These are phyloP conservation scores for Drosophila yooni DNA, from an alignment of 2,888 invertebrate genomes.

Conservation along the genomic window DNA sequence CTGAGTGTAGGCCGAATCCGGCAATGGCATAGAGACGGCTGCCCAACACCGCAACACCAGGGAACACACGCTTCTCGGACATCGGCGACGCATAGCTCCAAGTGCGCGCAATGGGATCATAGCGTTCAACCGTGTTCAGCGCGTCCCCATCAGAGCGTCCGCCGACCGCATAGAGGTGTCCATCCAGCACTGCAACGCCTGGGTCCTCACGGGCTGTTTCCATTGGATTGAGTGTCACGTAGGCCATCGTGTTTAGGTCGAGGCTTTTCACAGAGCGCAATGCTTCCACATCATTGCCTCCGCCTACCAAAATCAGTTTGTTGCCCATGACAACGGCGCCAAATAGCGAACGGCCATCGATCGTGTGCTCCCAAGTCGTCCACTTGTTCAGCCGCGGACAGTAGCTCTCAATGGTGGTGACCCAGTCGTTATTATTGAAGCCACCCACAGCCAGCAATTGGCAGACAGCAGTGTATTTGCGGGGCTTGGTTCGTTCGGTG, in stretches of 20 bases:
- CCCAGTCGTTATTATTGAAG: slow-evolving; percentile 92
- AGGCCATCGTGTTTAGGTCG: slow-evolving; percentile 91
- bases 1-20: slow-evolving; percentile 95
- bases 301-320: slow-evolving; percentile 94
- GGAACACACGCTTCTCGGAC: slow-evolving; percentile 93
- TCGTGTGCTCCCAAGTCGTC: slow-evolving; percentile 84
- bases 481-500: slow-evolving; percentile 92
- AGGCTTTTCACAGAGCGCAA: slow-evolving; percentile 91
- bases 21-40: slow-evolving; percentile 95
- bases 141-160: slow-evolving; percentile 93
- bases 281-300: slow-evolving; percentile 87
- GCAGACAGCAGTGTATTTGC: slow-evolving; percentile 89
- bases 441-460: slow-evolving; percentile 93
- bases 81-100: slow-evolving; percentile 97
- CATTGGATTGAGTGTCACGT: slow-evolving; percentile 94
- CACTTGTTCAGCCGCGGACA: slow-evolving; percentile 84
- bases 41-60: slow-evolving; percentile 94
- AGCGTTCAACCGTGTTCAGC: slow-evolving; percentile 95
- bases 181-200: slow-evolving; percentile 91
- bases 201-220: slow-evolving; percentile 93
- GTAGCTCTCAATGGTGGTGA: slow-evolving; percentile 95
- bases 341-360: slow-evolving; percentile 92
- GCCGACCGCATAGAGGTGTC: slow-evolving; percentile 96
- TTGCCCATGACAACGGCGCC: slow-evolving; percentile 94
- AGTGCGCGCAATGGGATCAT: slow-evolving; percentile 94